A percentile compares a stretch with the other conserved stretches of the same genome.
Evolutionary conservation across 2,797 vertebrate genomes (phyloP).

Genomic region (Acanthurus lineatus): DNA sequence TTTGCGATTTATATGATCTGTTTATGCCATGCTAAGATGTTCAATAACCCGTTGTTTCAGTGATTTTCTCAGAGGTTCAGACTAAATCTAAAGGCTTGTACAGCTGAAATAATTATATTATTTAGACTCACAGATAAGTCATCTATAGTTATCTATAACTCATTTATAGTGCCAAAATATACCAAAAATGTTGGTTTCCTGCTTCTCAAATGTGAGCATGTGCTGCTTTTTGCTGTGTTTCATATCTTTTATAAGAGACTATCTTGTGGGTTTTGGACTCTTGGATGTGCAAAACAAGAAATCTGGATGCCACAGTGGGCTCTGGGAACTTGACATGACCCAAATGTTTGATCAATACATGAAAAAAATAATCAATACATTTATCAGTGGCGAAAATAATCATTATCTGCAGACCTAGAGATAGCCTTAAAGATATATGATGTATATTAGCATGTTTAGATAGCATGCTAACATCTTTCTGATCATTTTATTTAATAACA

Average conservation of each 20-base stretch:
- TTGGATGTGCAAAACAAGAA: background rate
- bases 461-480: background rate
- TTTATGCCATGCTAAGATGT: no score
- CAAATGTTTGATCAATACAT: slow-evolving; percentile 1
- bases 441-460: background rate
- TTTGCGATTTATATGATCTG: background rate
- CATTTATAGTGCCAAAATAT: background rate
- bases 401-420: background rate
- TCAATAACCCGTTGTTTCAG: no score
- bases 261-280: background rate
- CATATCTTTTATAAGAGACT: background rate
- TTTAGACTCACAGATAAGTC: background rate
- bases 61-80: no score
- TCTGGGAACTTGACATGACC: background rate
- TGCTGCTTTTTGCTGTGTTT: background rate
- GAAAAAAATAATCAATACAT: background rate
- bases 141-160: no score
- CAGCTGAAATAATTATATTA: background rate
- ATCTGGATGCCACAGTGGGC: background rate
- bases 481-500: background rate
- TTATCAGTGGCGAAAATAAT: slow-evolving; percentile 3
- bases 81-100: no score
- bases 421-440: background rate
- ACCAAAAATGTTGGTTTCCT: background rate
- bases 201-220: background rate